These are phyloP conservation scores for Listronotus oregonensis DNA, from an alignment of 1,140 invertebrate genomes.

Conservation along the genomic window DNA sequence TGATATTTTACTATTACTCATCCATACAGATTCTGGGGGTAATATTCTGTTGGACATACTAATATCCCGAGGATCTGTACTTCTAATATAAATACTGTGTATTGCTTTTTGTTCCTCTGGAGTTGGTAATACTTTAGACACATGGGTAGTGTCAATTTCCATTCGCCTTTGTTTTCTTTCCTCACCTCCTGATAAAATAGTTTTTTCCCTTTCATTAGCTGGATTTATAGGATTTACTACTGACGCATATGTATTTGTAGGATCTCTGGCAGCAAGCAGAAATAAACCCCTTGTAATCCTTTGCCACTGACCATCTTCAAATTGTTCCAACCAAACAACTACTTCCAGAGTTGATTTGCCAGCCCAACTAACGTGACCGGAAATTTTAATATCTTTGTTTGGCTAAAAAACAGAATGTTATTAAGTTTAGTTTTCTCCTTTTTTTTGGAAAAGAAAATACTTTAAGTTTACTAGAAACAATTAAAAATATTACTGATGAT, in stretches of 20 bases:
- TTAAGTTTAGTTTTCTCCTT: no score
- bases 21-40: constrained; percentile 70
- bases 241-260: constrained; percentile 64
- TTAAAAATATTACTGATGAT: no score
- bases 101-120: constrained; percentile 71
- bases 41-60: constrained; percentile 48
- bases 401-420: constrained; percentile 52
- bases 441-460: no score
- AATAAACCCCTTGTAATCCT: constrained; percentile 72
- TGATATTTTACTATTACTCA: constrained; percentile 67
- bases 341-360: constrained; percentile 74
- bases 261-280: constrained; percentile 76
- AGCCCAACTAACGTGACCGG: constrained; percentile 78
- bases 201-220: constrained; percentile 67
- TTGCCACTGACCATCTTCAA: constrained; percentile 61
- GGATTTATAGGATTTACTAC: constrained; percentile 68
- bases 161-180: constrained; percentile 60
- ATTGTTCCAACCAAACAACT: constrained; percentile 73
- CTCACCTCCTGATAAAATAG: constrained; percentile 65
- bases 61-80: constrained; percentile 25
- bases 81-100: constrained; percentile 60
- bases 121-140: constrained; percentile 68
- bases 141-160: constrained; percentile 58
- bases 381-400: constrained; percentile 70
- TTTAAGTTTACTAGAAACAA: no score